Percentiles rank a stretch among this genome's conserved stretches.
Conservation (phyloP, 1,140 invertebrate genomes). For the Drosophila ironensis region DNA sequence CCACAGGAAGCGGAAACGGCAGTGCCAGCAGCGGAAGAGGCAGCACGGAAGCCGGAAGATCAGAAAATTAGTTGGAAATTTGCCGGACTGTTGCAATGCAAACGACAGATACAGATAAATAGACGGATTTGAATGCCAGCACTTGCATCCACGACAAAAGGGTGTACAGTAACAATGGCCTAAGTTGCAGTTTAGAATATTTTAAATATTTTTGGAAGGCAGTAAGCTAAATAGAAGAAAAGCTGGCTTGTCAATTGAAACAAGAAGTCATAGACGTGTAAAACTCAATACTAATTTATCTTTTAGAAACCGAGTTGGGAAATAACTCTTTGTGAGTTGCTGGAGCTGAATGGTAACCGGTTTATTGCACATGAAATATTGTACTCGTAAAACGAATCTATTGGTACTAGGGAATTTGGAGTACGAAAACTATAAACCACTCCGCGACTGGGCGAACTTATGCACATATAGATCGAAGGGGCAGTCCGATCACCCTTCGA, state of each 20-base stretch:
- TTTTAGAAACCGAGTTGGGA: too few species aligned
- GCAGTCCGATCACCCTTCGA: neutral
- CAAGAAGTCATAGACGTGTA: too few species aligned
- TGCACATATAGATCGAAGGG: conserved; percentile 31
- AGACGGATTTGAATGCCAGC: conserved; percentile 6
- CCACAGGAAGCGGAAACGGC: conserved; percentile 57
- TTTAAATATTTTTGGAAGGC: neutral
- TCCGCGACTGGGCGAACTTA: conserved; percentile 23
- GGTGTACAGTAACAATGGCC: neutral
- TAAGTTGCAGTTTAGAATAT: neutral
- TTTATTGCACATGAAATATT: conserved; percentile 30
- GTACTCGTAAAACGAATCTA: neutral
- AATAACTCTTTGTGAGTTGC: too few species aligned
- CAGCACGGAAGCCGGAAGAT: conserved; percentile 24
- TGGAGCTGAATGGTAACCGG: neutral
- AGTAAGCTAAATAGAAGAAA: too few species aligned
- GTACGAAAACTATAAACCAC: conserved; percentile 43
- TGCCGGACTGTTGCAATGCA: conserved; percentile 34
- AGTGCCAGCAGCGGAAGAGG: neutral
- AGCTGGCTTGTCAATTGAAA: too few species aligned
- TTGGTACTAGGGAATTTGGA: conserved; percentile 31
- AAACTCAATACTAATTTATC: too few species aligned
- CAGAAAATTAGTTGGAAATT: conserved; percentile 34
- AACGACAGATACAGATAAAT: neutral
- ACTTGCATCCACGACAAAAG: neutral